These are phyloP conservation scores for Ceriagrion tenellum DNA, from an alignment of 2,888 invertebrate genomes.

Conservation along the genomic window DNA sequence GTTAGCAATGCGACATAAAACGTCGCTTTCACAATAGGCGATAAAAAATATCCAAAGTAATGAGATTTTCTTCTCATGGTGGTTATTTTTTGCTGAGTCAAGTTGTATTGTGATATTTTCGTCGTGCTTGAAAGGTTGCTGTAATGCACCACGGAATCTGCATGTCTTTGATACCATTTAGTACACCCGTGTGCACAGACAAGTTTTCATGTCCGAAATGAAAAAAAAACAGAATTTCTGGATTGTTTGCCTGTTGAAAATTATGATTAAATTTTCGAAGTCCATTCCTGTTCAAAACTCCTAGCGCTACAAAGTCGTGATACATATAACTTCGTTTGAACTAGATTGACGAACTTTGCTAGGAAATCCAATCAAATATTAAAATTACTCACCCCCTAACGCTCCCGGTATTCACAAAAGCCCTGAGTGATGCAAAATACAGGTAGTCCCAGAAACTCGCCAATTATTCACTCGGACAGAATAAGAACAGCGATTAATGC, in stretches of 20 bases:
- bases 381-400: neutral
- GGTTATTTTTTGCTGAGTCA: too few relatives aligned
- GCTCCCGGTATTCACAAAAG: neutral
- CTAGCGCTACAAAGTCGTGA: neutral
- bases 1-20: too few relatives aligned
- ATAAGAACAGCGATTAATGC: neutral
- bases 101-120: too few relatives aligned
- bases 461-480: slow-evolving; percentile 18
- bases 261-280: neutral
- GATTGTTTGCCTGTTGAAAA: neutral
- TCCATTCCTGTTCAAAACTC: neutral
- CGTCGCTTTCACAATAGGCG: too few relatives aligned
- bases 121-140: too few relatives aligned
- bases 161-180: too few relatives aligned
- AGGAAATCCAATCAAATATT: neutral
- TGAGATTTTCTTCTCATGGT: too few relatives aligned
- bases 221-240: too few relatives aligned
- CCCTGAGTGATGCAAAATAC: neutral
- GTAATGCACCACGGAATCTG: too few relatives aligned
- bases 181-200: too few relatives aligned
- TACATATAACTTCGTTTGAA: neutral
- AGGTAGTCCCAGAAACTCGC: neutral
- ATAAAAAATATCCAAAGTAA: too few relatives aligned
- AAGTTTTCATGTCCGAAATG: too few relatives aligned
- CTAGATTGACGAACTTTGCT: neutral